Conservation (phyloP, 1,140 invertebrate genomes). For the Brachionus angularis region DNA sequence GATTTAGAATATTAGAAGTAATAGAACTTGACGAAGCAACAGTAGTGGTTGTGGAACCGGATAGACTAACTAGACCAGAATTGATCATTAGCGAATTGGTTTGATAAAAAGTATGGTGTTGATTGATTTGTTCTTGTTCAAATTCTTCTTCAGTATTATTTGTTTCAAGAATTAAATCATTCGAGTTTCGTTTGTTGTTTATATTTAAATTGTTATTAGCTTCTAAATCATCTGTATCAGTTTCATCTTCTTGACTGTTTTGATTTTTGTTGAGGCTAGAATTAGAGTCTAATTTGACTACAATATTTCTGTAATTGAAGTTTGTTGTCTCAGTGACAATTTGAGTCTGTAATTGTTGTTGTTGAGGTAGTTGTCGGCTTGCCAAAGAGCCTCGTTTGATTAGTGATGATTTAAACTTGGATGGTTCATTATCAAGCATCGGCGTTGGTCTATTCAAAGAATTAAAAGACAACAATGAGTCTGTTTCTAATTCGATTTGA, state of each 20-base stretch:
- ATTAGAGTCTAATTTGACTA: constrained; percentile 8
- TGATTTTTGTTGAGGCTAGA: not conserved
- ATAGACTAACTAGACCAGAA: too few species aligned
- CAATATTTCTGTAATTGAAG: constrained; percentile 18
- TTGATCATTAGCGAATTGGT: too few species aligned
- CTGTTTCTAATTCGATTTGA: not conserved
- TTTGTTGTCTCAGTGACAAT: too few species aligned
- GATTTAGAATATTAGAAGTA: too few species aligned
- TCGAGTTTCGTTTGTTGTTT: too few species aligned
- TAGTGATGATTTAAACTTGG: constrained; percentile 24
- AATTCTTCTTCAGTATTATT: not conserved
- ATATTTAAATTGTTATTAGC: not conserved
- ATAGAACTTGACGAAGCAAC: too few species aligned
- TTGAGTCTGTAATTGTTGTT: not conserved
- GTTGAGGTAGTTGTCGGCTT: constrained; percentile 30
- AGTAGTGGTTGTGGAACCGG: too few species aligned
- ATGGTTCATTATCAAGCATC: constrained; percentile 37
- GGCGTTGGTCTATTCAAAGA: constrained; percentile 19
- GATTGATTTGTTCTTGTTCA: not conserved
- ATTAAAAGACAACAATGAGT: not conserved
- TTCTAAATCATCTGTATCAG: constrained; percentile 18
- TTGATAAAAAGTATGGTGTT: too few species aligned
- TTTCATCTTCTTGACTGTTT: constrained; percentile 37
- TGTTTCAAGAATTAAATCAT: too few species aligned
- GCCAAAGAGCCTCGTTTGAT: constrained; percentile 27